Evolutionary conservation across 2,113 vertebrate species (phyloP), one percentile per base, ranked within the genome.

Genomic region (Macquaria ambigua): DNA sequence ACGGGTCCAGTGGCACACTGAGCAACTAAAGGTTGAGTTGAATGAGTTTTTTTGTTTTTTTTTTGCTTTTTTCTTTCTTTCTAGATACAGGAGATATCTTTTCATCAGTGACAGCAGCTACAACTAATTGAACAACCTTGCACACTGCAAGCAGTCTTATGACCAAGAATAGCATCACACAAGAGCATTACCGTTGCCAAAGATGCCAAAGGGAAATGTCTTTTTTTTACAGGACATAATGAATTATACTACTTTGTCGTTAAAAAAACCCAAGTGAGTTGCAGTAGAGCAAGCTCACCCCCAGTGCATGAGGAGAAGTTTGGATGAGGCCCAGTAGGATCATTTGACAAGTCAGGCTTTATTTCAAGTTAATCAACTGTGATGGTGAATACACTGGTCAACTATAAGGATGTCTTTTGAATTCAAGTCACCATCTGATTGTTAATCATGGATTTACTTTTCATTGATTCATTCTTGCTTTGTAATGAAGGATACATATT

Each of bases 311-410:
- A 72, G 55, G 25, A 58, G n/a, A n/a, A 34, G 12, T 15, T 28
- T 25, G 48, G 53, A 61, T 4, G 34, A 68, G 18, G 8, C 59
- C 58, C 67, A 31, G 56, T 39, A 31, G 14, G 25, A 46, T 56
- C 56, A 31, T 83, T 77, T 31, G 8, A 64, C 56, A 14, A 11
- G 59, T 63, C 75, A 50, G 43, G 28, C 68, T 68, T 77, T 77
- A 58, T 41, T 62, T 82, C 37, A 61, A 58, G n/a, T 79, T 34
- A 39, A 86, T 77, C n/a, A 72, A 34, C 58, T 67, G 14, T 81
- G 48, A 75, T 56, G n/a, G 18, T n/a, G 21, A 67, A 69, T 31
- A 5, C 15, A 8, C 61, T 55, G 52, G 25, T 28, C 43, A 72
- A 5, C 56, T 61, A 34, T 28, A 20, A 61, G 9, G 10, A 68